Base-by-base conservation (phyloP, 2,797 vertebrate species). In the Crypturellus tataupa region DNA sequence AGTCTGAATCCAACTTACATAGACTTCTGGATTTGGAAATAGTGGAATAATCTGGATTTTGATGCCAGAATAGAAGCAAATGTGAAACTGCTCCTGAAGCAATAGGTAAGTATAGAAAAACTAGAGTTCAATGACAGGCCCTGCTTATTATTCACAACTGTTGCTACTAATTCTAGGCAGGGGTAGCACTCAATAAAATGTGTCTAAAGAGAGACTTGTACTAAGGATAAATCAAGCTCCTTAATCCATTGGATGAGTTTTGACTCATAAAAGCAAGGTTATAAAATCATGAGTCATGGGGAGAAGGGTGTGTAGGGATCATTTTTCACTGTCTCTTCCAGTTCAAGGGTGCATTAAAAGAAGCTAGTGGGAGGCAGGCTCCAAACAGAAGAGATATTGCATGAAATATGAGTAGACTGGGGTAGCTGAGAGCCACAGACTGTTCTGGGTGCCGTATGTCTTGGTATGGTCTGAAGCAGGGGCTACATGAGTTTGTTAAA, bases 151-250 rank as follows among this genome's bases (percentile, higher is more conserved):
- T 84, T 86, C 64, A 29, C 46, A 69, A 29, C 21, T 56, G 24
- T 51, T 80, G 42, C 7, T 86, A 15, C 47, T 81, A 64, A 25
- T 63, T 85, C 31, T 68, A 87, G 88, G 68, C 44, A 37, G n/a
- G 63, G 60, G 27, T 20, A 64, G 31, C 46, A 27, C 27, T 68
- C 42, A 17, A 35, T 87, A 21, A 62, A 82, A 24, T 7, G 20
- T 12, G 2, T 58, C n/a, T 69, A 9, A 51, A 42, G 44, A 55
- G 59, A 10, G 35, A 24, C 23, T 68, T 53, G 15, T n/a, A 37
- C 12, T 63, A 60, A 70, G 64, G 39, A 40, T 47, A 60, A 63
- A 81, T 72, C 44, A 40, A 70, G 18, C 37, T n/a, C 40, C 47
- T 84, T 59, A 70, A 80, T 49, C 64, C 29, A 29, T 1, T 40